phyloP scores from a whole-genome alignment of 1,140 invertebrate species.

The Idris sp. region DNA sequence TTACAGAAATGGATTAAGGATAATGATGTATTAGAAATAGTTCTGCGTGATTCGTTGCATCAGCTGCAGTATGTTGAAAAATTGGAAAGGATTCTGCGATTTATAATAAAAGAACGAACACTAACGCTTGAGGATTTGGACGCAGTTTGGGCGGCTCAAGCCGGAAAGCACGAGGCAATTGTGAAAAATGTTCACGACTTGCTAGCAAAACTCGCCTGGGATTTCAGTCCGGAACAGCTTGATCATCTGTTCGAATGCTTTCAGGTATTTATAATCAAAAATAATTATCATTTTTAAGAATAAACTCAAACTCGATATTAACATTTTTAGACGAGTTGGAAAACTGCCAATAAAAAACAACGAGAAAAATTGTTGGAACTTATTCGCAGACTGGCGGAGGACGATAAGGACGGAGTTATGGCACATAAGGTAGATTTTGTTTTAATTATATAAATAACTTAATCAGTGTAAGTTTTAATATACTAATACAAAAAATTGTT shows the following conservation, averaged over 20 bases:
- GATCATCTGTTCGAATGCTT: slow-evolving; percentile 99
- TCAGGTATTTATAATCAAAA: slow-evolving; percentile 81
- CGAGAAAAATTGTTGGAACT: slow-evolving; percentile 96
- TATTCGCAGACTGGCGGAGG: slow-evolving; percentile 95
- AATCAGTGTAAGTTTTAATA: not conserved
- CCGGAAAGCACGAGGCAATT: slow-evolving; percentile 96
- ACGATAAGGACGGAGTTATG: slow-evolving; percentile 99
- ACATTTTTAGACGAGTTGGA: slow-evolving; percentile 90
- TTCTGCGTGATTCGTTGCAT: slow-evolving; percentile 95
- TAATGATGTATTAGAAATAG: slow-evolving; percentile 96
- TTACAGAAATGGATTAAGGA: slow-evolving; percentile 96
- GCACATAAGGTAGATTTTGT: slow-evolving; percentile 89
- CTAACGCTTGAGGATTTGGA: slow-evolving; percentile 94
- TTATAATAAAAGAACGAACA: slow-evolving; percentile 96
- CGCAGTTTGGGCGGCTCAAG: slow-evolving; percentile 97
- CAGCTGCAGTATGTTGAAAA: slow-evolving; percentile 99
- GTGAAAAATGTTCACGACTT: slow-evolving; percentile 98
- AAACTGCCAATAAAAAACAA: slow-evolving; percentile 96
- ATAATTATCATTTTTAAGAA: too few species aligned
- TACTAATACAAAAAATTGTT: not conserved
- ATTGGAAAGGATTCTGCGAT: slow-evolving; percentile 97
- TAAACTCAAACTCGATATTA: too few species aligned
- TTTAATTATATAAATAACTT: slow-evolving; percentile 7
- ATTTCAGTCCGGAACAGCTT: slow-evolving; percentile 97
- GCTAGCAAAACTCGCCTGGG: slow-evolving; percentile 97